Base-by-base conservation (phyloP, 2,113 vertebrate genomes). In the Syngnathus floridae region DNA sequence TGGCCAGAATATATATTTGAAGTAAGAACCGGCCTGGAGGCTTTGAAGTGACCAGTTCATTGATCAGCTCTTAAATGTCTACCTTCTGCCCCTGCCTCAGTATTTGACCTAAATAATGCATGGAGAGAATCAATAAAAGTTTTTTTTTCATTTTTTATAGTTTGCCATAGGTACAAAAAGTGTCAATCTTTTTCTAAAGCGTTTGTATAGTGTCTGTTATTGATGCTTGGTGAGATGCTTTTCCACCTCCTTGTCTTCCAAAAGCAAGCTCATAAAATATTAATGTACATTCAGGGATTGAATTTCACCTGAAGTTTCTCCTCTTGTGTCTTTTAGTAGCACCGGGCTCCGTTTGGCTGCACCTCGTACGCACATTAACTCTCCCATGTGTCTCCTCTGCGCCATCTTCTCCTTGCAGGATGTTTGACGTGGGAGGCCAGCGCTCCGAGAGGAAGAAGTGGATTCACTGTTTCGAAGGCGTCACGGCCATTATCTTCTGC, bases 401-500 rank as follows among this genome's bases (percentile, higher is more conserved):
- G 65, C 83, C 38, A 37, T 66, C 35, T 66, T 35, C 73, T 21
- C 72, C 60, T 48, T 67, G 1, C 88, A 97, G 96, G 89, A 99
- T 99, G 95, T 97, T 97, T 79, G 95, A 96, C 55, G 95, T 96
- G 16, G 95, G 95, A 5, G 95, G 95, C 17, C 95, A 96, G 74
- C 89, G 95, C 67, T 96, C 95, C 0, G 94, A 96, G 83, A 89
- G 94, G 55, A 96, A 96, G 89, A 96, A 96, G 77, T 96, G 94
- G 94, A 96, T 96, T 84, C 97, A 99, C 82, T 99, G 97, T 88
- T 99, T 99, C 0, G 97, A 99, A 82, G 97, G 97, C 0, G 97
- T 98, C 82, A 99, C 97, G 0, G 95, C 97, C 84, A 99, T 99
- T 70, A 99, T 99, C 64, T 99, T 99, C 86, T 98, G 96, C 0